Evolutionary conservation across 2,797 vertebrate genomes (phyloP).

Genomic region (Spinus pinus): DNA sequence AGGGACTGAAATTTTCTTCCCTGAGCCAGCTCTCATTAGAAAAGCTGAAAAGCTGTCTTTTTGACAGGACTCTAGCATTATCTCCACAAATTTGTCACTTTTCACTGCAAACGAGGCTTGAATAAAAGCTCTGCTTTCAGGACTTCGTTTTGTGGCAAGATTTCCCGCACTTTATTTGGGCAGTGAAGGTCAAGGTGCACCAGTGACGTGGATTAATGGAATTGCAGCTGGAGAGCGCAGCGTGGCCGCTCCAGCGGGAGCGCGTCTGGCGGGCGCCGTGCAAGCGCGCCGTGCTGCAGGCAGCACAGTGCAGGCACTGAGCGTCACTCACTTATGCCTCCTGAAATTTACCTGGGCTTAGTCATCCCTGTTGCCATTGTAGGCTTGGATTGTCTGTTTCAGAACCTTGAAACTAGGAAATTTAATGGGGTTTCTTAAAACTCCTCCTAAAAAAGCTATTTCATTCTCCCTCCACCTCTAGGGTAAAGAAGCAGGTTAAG

Average conservation of each 20-base stretch:
- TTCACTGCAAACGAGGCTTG: neutral
- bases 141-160: neutral
- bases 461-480: neutral
- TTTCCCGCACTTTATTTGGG: neutral
- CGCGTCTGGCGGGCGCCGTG: accelerated
- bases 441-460: neutral
- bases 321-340: neutral
- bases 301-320: accelerated
- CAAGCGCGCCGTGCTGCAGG: accelerated
- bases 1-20: neutral
- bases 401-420: neutral
- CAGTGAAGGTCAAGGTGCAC: neutral
- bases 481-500: neutral
- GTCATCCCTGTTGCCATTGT: accelerated
- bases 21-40: conserved; percentile 14
- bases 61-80: neutral
- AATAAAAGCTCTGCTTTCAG: neutral
- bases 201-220: neutral
- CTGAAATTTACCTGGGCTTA: neutral
- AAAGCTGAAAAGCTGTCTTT: conserved; percentile 3
- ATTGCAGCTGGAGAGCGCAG: neutral
- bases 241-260: neutral
- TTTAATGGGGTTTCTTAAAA: neutral
- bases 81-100: neutral
- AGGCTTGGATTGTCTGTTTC: neutral